These are phyloP conservation scores for Neoaliturus tenellus DNA, from an alignment of 2,888 invertebrate genomes.

Conservation along the genomic window DNA sequence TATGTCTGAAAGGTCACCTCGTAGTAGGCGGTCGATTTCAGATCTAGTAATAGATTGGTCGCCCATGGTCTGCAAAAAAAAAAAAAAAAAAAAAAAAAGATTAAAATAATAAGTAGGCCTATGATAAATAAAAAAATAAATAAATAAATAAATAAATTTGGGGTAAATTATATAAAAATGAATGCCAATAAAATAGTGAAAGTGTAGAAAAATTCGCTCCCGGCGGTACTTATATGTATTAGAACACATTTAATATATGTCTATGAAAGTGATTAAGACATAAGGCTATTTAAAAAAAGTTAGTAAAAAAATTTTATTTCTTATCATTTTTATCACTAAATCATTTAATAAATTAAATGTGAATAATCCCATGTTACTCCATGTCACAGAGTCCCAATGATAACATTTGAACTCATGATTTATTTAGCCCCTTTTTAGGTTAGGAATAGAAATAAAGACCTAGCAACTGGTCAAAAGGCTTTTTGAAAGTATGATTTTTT, in stretches of 20 bases:
- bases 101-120: no score
- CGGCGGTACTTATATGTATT: background rate
- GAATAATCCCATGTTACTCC: background rate
- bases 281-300: background rate
- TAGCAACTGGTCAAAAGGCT: background rate
- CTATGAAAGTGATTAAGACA: background rate
- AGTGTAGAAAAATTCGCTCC: background rate
- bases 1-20: conserved; percentile 4
- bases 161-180: no score
- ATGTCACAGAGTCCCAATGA: background rate
- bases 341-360: background rate
- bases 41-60: background rate
- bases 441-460: background rate
- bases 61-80: background rate
- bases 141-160: no score
- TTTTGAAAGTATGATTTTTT: background rate
- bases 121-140: no score
- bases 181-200: background rate
- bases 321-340: background rate
- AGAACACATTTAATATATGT: background rate
- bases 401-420: background rate
- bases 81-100: background rate
- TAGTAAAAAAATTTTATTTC: background rate
- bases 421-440: background rate
- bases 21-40: background rate